Evolutionary conservation across 2,797 vertebrate genomes (phyloP).

Genomic region (Danio choprae): DNA sequence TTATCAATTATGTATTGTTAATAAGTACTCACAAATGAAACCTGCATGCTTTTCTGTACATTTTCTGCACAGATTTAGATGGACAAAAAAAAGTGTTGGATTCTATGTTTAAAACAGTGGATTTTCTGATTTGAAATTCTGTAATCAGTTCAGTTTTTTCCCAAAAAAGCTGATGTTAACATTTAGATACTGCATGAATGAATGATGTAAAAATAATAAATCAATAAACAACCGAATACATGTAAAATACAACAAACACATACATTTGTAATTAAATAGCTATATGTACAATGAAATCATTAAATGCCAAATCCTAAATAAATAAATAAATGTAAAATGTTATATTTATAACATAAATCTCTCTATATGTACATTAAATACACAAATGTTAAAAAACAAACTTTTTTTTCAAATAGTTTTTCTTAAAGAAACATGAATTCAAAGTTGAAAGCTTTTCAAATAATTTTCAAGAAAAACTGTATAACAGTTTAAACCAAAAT

Average conservation of each 20-base stretch:
- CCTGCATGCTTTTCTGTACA: background rate
- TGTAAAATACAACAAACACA: too few species aligned
- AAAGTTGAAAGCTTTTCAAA: too few species aligned
- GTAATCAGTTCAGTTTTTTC: background rate
- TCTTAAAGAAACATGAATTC: too few species aligned
- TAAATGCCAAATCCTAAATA: background rate
- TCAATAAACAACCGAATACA: too few species aligned
- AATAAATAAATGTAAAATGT: background rate
- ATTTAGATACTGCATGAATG: background rate
- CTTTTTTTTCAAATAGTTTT: too few species aligned
- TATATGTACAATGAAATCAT: background rate
- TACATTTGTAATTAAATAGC: background rate
- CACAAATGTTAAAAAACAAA: too few species aligned
- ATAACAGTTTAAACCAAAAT: too few species aligned
- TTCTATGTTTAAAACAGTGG: background rate
- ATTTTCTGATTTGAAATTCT: background rate
- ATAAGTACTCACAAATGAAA: background rate
- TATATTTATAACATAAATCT: too few species aligned
- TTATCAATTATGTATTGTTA: background rate
- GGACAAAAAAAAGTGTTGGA: background rate
- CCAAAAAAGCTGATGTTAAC: background rate
- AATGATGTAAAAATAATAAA: too few species aligned
- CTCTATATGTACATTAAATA: too few species aligned
- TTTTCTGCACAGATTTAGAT: background rate
- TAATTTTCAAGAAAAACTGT: too few species aligned